Percentiles rank a stretch among this genome's conserved stretches.
phyloP scores from a whole-genome alignment of 2,113 vertebrate species.

The Urocolius indicus region DNA sequence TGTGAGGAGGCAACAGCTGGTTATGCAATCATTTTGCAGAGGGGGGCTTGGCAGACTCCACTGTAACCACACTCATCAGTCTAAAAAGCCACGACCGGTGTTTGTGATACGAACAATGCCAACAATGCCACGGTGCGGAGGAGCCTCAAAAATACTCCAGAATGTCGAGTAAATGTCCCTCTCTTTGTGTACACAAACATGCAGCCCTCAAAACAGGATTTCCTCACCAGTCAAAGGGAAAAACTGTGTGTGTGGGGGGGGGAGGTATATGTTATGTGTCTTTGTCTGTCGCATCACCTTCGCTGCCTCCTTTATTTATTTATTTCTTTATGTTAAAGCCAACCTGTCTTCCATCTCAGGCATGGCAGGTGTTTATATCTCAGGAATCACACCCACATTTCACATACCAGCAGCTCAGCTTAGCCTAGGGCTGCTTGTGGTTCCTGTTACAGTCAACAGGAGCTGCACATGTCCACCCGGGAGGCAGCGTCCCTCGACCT shows the following conservation, averaged over 20 bases:
- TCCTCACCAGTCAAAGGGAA: background rate
- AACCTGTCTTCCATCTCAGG: background rate
- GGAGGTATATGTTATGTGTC: background rate
- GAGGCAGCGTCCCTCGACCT: background rate
- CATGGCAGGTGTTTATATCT: background rate
- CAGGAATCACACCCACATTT: background rate
- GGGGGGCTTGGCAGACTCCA: background rate
- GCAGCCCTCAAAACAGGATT: background rate
- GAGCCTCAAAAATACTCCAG: background rate
- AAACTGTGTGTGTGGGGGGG: rapidly evolving
- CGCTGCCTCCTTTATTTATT: background rate
- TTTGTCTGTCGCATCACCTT: background rate
- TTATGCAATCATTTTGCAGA: background rate
- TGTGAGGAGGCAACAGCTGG: background rate
- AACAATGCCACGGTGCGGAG: background rate
- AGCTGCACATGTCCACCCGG: background rate
- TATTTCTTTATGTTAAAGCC: background rate
- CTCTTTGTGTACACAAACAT: background rate
- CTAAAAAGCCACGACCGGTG: background rate
- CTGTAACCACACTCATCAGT: background rate
- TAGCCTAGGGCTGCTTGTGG: background rate
- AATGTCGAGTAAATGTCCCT: background rate
- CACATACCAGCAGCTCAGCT: background rate
- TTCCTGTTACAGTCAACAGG: background rate
- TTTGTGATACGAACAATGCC: background rate